Base-by-base conservation (phyloP, 2,113 vertebrate genomes). In the Paradisaea rubra region DNA sequence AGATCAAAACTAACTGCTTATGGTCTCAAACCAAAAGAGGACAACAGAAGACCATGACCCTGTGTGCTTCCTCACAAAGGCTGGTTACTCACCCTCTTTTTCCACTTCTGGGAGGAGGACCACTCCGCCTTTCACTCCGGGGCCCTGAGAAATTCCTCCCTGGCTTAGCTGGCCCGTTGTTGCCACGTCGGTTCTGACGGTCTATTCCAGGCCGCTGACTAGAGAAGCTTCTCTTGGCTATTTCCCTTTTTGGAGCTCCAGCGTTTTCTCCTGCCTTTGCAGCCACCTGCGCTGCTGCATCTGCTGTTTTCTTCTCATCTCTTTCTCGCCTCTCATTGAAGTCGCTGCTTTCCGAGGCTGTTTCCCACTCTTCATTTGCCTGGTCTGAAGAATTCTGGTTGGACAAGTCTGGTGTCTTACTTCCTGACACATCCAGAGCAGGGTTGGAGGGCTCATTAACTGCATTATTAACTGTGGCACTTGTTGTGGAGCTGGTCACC, bases 361-460 rank as follows among this genome's bases (percentile, higher is more conserved):
- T 99, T 95, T 99, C 99, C 99, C 99, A 99, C 80, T 99, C 99
- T 90, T 99, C 99, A 20, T 99, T 99, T 66, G 99, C 99, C 97
- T 99, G 99, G 94, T 99, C 99, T 45, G 99, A 99, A 18, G 99
- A 99, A 94, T 99, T 99, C 96, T 99, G 99, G 91, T 99, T 99
- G 69, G 99, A 99, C 92, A 99, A 95, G 83, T 99, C 99, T 8
- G 99, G 99, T 6, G 99, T 99, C 92, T 99, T 99, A 85, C 98
- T 99, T 77, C 99, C 99, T 0, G 98, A 98, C 82, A 98, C 88
- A 49, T 98, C 98, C 24, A 97, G 93, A 45, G 96, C 83, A 71
- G 95, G 49, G 66, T 52, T 96, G 49, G 95, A 81, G 37, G 97
- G 96, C 52, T 98, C 98, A 59, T 54, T 98, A 79, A 96, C 94